Percentiles rank a stretch among this genome's conserved stretches.
Conservation (phyloP, 2,113 vertebrate genomes). For the Paramormyrops kingsleyae region DNA sequence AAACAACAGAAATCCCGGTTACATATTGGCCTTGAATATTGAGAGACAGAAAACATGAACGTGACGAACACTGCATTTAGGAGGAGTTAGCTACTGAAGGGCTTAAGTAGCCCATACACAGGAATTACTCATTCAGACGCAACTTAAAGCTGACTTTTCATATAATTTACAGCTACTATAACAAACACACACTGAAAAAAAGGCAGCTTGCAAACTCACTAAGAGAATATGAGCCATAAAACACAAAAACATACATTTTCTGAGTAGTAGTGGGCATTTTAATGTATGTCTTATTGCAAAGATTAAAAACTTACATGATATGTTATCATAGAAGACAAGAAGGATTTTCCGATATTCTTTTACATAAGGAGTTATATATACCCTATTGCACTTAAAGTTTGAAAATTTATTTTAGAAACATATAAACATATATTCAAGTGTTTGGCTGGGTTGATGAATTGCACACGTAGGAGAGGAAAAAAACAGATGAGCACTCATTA, state of each 20-base stretch:
- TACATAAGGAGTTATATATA: neutral
- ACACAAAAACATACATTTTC: neutral
- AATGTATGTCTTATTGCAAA: slow-evolving; percentile 19
- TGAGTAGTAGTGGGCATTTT: neutral
- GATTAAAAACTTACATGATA: slow-evolving; percentile 11
- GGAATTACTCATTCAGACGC: neutral
- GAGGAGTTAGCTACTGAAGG: neutral
- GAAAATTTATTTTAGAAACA: slow-evolving; percentile 1
- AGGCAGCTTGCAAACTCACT: neutral
- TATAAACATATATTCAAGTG: slow-evolving; percentile 13
- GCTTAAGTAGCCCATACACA: neutral
- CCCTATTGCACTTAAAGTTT: slow-evolving; percentile 15
- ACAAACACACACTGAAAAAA: neutral
- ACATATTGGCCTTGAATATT: neutral
- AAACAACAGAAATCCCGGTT: neutral
- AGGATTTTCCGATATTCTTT: neutral
- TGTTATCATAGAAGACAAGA: neutral
- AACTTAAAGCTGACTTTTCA: neutral
- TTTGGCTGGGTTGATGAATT: neutral
- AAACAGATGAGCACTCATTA: neutral
- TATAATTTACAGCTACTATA: neutral
- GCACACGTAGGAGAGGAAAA: neutral
- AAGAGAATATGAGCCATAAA: neutral
- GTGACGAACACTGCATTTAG: neutral
- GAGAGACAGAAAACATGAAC: neutral